Conservation (phyloP, 2,888 invertebrate species). For the Lottia scabra region DNA sequence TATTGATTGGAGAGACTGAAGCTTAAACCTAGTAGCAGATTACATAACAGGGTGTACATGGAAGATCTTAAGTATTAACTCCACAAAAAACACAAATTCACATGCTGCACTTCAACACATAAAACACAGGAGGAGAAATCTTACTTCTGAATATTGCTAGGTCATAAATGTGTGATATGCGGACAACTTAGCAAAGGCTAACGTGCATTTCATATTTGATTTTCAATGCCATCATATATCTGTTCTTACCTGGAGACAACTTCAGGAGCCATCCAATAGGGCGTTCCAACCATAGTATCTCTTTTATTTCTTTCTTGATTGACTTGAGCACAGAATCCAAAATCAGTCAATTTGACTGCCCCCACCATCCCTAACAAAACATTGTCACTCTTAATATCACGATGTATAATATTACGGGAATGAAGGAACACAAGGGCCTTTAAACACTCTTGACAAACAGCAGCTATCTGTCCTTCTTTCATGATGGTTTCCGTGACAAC, state of each 20-base stretch:
- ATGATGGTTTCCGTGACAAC: conserved; percentile 97
- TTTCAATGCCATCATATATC: no score
- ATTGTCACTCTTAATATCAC: conserved; percentile 98
- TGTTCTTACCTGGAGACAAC: conserved; percentile 69
- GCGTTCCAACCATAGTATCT: conserved; percentile 97
- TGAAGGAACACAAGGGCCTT: conserved; percentile 90
- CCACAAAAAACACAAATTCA: no score
- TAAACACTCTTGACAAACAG: conserved; percentile 90
- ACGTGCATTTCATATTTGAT: no score
- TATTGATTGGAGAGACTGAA: no score
- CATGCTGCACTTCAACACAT: no score
- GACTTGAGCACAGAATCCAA: conserved; percentile 98
- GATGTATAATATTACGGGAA: conserved; percentile 77
- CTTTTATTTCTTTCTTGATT: conserved; percentile 87
- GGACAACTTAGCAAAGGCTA: no score
- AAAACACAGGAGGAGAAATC: no score
- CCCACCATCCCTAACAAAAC: conserved; percentile 94
- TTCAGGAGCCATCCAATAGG: conserved; percentile 98
- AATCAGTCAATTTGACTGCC: conserved; percentile 78
- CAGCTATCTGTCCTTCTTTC: conserved; percentile 93
- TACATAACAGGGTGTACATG: no score
- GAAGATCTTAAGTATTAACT: no score
- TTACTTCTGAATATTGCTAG: no score
- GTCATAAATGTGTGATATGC: no score
- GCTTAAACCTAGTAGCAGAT: no score